phyloP scores from a whole-genome alignment of 2,888 invertebrate species.

The Vanessa cardui region DNA sequence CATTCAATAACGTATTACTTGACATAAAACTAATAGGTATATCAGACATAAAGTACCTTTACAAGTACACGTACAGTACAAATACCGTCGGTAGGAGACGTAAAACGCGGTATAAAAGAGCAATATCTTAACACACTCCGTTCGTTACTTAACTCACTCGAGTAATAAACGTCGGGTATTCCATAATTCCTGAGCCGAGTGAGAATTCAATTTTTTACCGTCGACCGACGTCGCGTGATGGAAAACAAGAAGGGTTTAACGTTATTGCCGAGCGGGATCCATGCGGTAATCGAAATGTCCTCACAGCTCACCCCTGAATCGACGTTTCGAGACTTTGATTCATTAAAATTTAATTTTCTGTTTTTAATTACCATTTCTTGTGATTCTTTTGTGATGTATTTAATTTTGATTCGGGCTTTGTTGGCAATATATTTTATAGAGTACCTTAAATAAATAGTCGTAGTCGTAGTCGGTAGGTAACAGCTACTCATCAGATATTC shows the following conservation, averaged over 20 bases:
- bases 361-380: neutral
- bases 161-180: slow-evolving; percentile 22
- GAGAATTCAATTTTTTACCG: slow-evolving; percentile 38
- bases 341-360: slow-evolving; percentile 23
- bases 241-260: slow-evolving; percentile 37
- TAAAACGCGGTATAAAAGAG: slow-evolving; percentile 34
- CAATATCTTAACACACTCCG: slow-evolving; percentile 37
- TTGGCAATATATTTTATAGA: too few species aligned
- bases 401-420: neutral
- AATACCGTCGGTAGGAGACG: neutral
- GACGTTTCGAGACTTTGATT: slow-evolving; percentile 31
- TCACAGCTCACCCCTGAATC: slow-evolving; percentile 19
- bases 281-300: slow-evolving; percentile 32
- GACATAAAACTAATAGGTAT: slow-evolving; percentile 7
- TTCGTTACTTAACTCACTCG: slow-evolving; percentile 33
- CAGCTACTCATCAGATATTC: too few species aligned
- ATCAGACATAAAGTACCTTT: slow-evolving; percentile 6
- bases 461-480: too few species aligned
- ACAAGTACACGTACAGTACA: neutral
- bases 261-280: slow-evolving; percentile 28
- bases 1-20: neutral
- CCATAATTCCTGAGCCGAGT: slow-evolving; percentile 30
- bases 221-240: slow-evolving; percentile 26
- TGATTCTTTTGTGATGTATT: neutral
- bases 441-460: too few species aligned